phyloP scores from a whole-genome alignment of 1,140 invertebrate genomes.

The Adoxophyes honmai region DNA sequence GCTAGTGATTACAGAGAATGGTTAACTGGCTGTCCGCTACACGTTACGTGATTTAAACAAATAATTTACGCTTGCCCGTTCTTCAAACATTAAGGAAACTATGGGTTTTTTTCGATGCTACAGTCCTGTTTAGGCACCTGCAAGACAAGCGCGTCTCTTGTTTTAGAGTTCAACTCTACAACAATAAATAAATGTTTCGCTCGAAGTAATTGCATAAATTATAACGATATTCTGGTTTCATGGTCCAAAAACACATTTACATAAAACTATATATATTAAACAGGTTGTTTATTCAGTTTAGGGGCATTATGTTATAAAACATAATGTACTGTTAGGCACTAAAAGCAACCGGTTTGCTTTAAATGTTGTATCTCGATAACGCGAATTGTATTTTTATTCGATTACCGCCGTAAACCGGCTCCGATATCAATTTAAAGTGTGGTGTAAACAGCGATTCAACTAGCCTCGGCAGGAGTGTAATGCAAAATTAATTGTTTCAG shows the following conservation, averaged over 20 bases:
- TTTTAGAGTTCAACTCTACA: too few relatives aligned
- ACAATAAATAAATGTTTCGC: background rate
- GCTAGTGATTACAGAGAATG: too few relatives aligned
- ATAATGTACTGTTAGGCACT: conserved; percentile 9
- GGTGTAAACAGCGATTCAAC: background rate
- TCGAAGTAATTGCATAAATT: background rate
- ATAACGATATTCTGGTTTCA: background rate
- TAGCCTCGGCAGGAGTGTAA: background rate
- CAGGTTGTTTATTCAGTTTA: background rate
- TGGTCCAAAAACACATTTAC: background rate
- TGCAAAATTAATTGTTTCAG: background rate
- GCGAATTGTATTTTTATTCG: conserved; percentile 7
- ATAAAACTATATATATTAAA: background rate
- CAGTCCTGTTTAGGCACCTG: too few relatives aligned
- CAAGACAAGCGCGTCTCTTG: too few relatives aligned
- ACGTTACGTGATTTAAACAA: too few relatives aligned
- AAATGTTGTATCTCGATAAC: background rate
- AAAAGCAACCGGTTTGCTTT: background rate
- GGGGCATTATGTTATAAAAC: background rate
- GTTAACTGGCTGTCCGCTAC: too few relatives aligned
- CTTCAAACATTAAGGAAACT: too few relatives aligned
- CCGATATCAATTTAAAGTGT: background rate
- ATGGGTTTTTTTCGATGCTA: too few relatives aligned
- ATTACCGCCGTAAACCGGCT: conserved; percentile 1
- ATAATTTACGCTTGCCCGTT: too few relatives aligned